A percentile compares a stretch with the other conserved stretches of the same genome.
Conservation (phyloP, 2,797 vertebrate species). For the Acipenser ruthenus region DNA sequence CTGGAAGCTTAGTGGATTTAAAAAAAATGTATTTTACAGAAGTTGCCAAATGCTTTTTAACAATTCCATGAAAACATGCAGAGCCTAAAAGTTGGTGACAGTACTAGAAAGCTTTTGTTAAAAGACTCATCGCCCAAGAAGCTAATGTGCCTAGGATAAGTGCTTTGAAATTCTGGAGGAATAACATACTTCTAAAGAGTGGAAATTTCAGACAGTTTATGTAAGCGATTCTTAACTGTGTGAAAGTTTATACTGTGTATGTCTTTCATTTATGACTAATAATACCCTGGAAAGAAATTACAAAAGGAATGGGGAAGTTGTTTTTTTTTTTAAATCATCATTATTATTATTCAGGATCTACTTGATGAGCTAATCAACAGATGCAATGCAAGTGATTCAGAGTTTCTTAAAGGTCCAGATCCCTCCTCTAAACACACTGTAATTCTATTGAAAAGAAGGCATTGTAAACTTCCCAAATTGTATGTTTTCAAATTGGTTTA, state of each 20-base stretch:
- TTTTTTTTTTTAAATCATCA: conserved; percentile 8
- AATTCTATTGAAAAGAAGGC: too few relatives aligned
- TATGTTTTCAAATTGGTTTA: too few relatives aligned
- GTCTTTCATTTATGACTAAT: conserved; percentile 26
- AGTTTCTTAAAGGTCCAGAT: not conserved
- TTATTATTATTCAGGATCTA: not conserved
- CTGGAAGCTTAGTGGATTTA: too few relatives aligned
- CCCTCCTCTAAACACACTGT: too few relatives aligned
- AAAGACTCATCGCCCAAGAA: conserved; percentile 10
- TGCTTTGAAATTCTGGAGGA: conserved; percentile 21
- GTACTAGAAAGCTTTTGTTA: conserved; percentile 34
- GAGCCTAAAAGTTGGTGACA: conserved; percentile 28
- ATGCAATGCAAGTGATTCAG: not conserved
- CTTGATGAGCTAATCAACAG: conserved; percentile 10
- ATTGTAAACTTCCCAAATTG: too few relatives aligned
- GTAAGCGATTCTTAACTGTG: conserved; percentile 13
- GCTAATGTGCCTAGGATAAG: conserved; percentile 24
- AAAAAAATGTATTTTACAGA: too few relatives aligned
- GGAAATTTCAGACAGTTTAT: conserved; percentile 17
- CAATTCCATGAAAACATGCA: conserved; percentile 28
- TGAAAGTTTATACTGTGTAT: conserved; percentile 11
- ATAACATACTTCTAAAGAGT: conserved; percentile 16
- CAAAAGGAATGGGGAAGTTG: conserved; percentile 5
- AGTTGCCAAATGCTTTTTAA: too few relatives aligned
- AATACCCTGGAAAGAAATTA: conserved; percentile 17